A percentile compares a stretch with the other conserved stretches of the same genome.
phyloP scores from a whole-genome alignment of 2,113 vertebrate species.

The Delphinus delphis region DNA sequence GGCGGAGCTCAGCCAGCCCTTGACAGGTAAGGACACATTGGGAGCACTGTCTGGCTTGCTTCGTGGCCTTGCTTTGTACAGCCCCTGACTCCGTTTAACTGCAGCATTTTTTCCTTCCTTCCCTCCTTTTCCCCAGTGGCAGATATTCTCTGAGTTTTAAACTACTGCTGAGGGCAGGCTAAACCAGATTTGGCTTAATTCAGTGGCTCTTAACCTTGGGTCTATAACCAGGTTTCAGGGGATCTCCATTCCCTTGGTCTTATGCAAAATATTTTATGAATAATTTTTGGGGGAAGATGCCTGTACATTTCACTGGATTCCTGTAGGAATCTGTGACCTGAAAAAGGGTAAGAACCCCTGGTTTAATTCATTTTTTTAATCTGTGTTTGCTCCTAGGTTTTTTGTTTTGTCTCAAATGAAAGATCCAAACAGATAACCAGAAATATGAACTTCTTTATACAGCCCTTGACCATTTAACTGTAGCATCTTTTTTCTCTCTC shows the following conservation, averaged over 20 bases:
- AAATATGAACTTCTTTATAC: neutral
- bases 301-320: neutral
- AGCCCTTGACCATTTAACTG: neutral
- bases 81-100: slow-evolving; percentile 54
- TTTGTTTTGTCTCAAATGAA: neutral
- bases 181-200: slow-evolving; percentile 50
- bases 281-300: slow-evolving; percentile 29
- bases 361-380: neutral
- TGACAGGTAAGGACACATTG: slow-evolving; percentile 92
- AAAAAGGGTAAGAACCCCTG: neutral
- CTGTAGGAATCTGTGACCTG: neutral
- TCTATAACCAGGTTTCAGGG: neutral
- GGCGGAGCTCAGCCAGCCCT: slow-evolving; percentile 93
- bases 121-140: slow-evolving; percentile 19
- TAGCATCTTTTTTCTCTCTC: neutral
- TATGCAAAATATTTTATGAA: neutral
- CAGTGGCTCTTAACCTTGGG: slow-evolving; percentile 7
- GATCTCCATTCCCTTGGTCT: neutral
- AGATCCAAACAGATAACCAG: neutral
- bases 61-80: slow-evolving; percentile 84
- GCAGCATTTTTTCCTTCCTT: slow-evolving; percentile 17
- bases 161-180: slow-evolving; percentile 71
- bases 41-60: slow-evolving; percentile 82
- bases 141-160: slow-evolving; percentile 39
- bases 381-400: neutral